Percentiles rank a stretch among this genome's conserved stretches.
These are phyloP conservation scores for Bombyx mori DNA, from an alignment of 1,140 invertebrate genomes.

Conservation along the genomic window ASM3026992v2 NC_085125.1:10944501-10945000, in stretches of 20 bases:
- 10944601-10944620: too few species aligned
- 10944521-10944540: too few species aligned
- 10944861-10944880: constrained; percentile 26
- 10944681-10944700: too few species aligned
- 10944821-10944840: constrained; percentile 16
- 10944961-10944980: constrained; percentile 15
- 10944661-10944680: too few species aligned
- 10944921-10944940: constrained; percentile 17
- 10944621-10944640: too few species aligned
- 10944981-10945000: constrained; percentile 14
- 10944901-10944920: constrained; percentile 27
- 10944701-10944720: too few species aligned
- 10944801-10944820: constrained; percentile 21
- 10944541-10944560: too few species aligned
- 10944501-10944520: not conserved
- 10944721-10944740: too few species aligned
- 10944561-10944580: constrained; percentile 11
- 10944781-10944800: constrained; percentile 1
- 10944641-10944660: too few species aligned
- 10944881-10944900: constrained; percentile 22
- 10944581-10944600: constrained; percentile 2
- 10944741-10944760: too few species aligned
- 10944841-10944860: constrained; percentile 14
- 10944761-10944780: not conserved
- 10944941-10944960: constrained; percentile 18